Evolutionary conservation across 2,888 invertebrate species (phyloP).

Genomic region (Nomada lathburiana): DNA sequence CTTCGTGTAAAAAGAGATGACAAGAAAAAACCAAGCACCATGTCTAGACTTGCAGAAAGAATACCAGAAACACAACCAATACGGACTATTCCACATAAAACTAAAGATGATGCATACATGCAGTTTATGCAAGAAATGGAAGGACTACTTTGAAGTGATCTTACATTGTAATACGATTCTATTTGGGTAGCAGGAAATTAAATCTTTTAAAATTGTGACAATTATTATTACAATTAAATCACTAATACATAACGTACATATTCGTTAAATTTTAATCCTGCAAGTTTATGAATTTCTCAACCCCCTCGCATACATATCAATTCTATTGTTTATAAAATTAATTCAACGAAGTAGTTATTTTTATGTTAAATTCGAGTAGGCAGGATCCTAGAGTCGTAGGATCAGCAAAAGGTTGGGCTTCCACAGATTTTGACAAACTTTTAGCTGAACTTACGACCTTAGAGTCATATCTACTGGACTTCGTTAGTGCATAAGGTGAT

Average conservation of each 20-base stretch:
- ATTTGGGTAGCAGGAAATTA: conserved; percentile 35
- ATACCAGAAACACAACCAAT: conserved; percentile 85
- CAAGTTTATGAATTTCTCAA: conserved; percentile 5
- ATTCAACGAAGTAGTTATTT: not conserved
- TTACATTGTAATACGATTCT: conserved; percentile 38
- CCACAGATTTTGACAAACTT: too few species aligned
- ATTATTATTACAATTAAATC: conserved; percentile 37
- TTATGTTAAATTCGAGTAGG: too few species aligned
- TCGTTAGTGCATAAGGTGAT: too few species aligned
- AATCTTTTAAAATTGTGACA: conserved; percentile 40
- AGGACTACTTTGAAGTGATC: conserved; percentile 88
- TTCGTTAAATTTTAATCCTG: conserved; percentile 7
- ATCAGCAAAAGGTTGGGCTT: too few species aligned
- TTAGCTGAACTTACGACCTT: too few species aligned
- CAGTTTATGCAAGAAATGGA: conserved; percentile 99
- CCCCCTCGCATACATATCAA: not conserved
- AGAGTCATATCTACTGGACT: too few species aligned
- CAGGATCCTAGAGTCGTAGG: too few species aligned
- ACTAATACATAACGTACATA: conserved; percentile 40
- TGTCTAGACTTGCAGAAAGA: conserved; percentile 80
- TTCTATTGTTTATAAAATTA: not conserved
- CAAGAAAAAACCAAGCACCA: conserved; percentile 86
- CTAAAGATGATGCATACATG: conserved; percentile 99
- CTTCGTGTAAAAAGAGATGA: conserved; percentile 96
- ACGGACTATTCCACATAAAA: conserved; percentile 86